Conservation (phyloP, 2,888 invertebrate genomes). For the Schizaphis graminum region DNA sequence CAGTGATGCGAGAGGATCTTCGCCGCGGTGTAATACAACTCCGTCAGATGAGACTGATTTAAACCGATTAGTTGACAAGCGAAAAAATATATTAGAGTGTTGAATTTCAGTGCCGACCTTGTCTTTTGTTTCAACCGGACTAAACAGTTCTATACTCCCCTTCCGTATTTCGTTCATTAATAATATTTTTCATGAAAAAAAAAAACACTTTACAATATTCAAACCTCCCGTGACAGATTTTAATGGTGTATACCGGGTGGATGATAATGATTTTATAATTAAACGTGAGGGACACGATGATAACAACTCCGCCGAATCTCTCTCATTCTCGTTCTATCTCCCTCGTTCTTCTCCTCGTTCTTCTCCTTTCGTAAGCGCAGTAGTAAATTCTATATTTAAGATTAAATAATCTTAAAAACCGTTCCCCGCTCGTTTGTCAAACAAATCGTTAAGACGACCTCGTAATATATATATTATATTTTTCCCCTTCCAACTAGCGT, state of each 20-base stretch:
- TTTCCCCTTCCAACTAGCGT: constrained; percentile 6
- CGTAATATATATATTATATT: constrained; percentile 17
- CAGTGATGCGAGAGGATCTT: constrained; percentile 44
- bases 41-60: constrained; percentile 62
- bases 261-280: constrained; percentile 66
- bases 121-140: constrained; percentile 63
- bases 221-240: constrained; percentile 65
- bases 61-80: constrained; percentile 60
- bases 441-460: constrained; percentile 62
- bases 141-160: neutral
- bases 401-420: constrained; percentile 60
- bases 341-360: neutral
- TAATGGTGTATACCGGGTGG: constrained; percentile 56
- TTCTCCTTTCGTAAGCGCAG: neutral
- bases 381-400: constrained; percentile 54
- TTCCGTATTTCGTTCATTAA: constrained; percentile 43
- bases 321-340: neutral
- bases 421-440: constrained; percentile 60
- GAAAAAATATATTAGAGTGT: constrained; percentile 54
- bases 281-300: constrained; percentile 56
- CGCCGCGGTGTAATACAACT: constrained; percentile 59
- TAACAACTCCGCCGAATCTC: constrained; percentile 46
- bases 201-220: constrained; percentile 60
- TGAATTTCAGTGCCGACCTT: constrained; percentile 52
- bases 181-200: constrained; percentile 48